Conservation (phyloP, 35 echinoderm and acorn worm genomes). For the Ophioderma brevispina region DNA sequence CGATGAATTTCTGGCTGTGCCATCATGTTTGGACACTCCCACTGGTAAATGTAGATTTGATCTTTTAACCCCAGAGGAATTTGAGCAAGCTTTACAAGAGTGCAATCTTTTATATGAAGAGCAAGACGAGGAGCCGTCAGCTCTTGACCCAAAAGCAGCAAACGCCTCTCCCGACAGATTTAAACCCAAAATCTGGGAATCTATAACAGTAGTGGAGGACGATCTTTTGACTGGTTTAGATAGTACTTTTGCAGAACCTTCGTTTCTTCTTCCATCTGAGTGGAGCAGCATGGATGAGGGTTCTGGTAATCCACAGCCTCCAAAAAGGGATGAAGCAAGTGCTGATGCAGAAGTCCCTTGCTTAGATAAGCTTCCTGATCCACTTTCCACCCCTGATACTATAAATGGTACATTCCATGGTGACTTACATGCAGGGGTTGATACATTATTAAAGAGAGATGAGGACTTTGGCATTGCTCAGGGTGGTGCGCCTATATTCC, state of each 20-base stretch:
- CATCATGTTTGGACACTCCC: slow-evolving; percentile 83
- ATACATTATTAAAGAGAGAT: neutral
- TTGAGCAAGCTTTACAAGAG: slow-evolving; percentile 87
- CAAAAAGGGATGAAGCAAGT: neutral
- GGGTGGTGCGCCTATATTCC: neutral
- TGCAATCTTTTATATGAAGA: slow-evolving; percentile 59
- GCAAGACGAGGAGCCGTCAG: slow-evolving; percentile 7
- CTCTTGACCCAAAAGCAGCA: neutral
- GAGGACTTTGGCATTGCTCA: neutral
- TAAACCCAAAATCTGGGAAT: slow-evolving; percentile 85
- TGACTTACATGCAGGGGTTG: neutral
- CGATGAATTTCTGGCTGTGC: slow-evolving; percentile 93
- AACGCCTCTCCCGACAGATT: slow-evolving; percentile 41
- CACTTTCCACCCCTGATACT: neutral
- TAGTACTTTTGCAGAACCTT: slow-evolving; percentile 48
- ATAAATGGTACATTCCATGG: neutral
- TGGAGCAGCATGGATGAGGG: slow-evolving; percentile 68
- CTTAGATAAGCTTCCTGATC: neutral
- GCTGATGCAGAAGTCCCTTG: neutral
- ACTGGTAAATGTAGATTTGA: slow-evolving; percentile 91
- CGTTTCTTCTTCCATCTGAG: slow-evolving; percentile 27
- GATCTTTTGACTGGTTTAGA: slow-evolving; percentile 64
- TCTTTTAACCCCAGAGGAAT: slow-evolving; percentile 85
- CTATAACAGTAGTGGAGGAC: slow-evolving; percentile 89
- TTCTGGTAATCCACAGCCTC: slow-evolving; percentile 22